Base-by-base conservation (phyloP, 1,140 invertebrate species). In the Muscidifurax raptorellus region DNA sequence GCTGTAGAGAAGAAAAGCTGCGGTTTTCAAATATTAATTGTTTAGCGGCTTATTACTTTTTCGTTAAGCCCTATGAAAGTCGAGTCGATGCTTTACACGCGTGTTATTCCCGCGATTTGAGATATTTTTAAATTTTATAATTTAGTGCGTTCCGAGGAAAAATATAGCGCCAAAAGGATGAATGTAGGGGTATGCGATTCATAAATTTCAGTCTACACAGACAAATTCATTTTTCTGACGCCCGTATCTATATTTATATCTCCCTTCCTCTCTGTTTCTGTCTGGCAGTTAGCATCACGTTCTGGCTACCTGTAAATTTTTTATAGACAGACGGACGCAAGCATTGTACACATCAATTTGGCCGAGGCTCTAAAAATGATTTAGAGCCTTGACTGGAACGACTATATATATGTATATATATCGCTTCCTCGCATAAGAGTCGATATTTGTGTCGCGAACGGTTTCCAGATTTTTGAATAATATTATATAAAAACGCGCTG, bases 221-320 rank as follows among this genome's bases (percentile, higher is more conserved):
- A 72, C 36, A 7, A 25, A 75, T 75, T 36, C 22, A 75, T 75
- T 44, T 44, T 75, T 75, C 40, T 44, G 72, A 75, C 7, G n/a
- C 72, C n/a, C 30, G 32, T 30, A 52, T 67, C 44, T n/a, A n/a
- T n/a, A n/a, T n/a, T n/a, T n/a, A n/a, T n/a, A n/a, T 40, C 36
- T 40, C 32, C 9, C 32, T 36, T 7, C 9, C 32, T 7, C 32
- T 36, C 32, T 36, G 22, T 36, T n/a, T 44, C n/a, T 75, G n/a
- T 52, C 18, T 72, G 71, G 15, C 71, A 72, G 71, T 72, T 72
- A 36, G 52, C 52, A 59, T 59, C 52, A 22, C 52, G 52, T 59
- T 59, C 71, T 36, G 30, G 71, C 15, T 36, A 40, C 71, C 71
- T 72, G 18, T 22, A 72, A 22, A 72, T 72, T 72, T 32, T 72